Percentiles rank a stretch among this genome's conserved stretches.
These are phyloP conservation scores for Melanotaenia pygmaea DNA, from an alignment of 2,797 vertebrate genomes.

Conservation along the genomic window DNA sequence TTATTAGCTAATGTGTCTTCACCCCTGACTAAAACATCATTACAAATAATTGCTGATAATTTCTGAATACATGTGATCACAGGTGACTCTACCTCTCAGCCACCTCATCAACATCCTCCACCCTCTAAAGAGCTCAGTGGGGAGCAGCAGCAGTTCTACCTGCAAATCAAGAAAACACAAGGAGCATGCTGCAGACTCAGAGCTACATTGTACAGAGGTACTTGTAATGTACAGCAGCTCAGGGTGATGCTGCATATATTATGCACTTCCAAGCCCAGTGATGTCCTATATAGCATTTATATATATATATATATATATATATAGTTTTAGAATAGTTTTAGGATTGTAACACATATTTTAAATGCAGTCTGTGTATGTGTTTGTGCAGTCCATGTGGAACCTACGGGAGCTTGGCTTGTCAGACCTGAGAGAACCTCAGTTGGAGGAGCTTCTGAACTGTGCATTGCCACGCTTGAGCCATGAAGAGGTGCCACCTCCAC, in stretches of 20 bases:
- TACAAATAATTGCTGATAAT: background rate
- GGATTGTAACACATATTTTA: background rate
- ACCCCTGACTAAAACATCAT: background rate
- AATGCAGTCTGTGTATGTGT: background rate
- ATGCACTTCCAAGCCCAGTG: background rate
- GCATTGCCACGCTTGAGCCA: slow-evolving; percentile 83
- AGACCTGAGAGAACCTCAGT: slow-evolving; percentile 87
- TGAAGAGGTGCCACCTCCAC: slow-evolving; percentile 58
- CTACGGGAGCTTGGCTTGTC: slow-evolving; percentile 91
- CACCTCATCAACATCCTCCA: slow-evolving; percentile 96
- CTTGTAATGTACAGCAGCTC: background rate
- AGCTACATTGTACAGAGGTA: slow-evolving; percentile 87
- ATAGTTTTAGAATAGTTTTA: too few species aligned
- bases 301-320: background rate
- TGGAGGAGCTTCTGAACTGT: slow-evolving; percentile 84
- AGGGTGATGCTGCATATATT: background rate
- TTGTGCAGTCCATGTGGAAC: slow-evolving; percentile 82
- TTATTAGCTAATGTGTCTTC: background rate
- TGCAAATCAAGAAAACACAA: slow-evolving; percentile 77
- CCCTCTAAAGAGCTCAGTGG: slow-evolving; percentile 86
- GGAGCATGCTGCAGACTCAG: slow-evolving; percentile 81
- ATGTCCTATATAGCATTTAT: too few species aligned
- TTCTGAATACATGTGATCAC: slow-evolving; percentile 11
- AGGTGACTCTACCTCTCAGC: slow-evolving; percentile 96
- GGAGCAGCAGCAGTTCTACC: slow-evolving; percentile 74